Percentiles rank a stretch among this genome's conserved stretches.
Evolutionary conservation across 1,140 invertebrate genomes (phyloP).

Genomic region (Pseudomyrmex cubaensis): DNA sequence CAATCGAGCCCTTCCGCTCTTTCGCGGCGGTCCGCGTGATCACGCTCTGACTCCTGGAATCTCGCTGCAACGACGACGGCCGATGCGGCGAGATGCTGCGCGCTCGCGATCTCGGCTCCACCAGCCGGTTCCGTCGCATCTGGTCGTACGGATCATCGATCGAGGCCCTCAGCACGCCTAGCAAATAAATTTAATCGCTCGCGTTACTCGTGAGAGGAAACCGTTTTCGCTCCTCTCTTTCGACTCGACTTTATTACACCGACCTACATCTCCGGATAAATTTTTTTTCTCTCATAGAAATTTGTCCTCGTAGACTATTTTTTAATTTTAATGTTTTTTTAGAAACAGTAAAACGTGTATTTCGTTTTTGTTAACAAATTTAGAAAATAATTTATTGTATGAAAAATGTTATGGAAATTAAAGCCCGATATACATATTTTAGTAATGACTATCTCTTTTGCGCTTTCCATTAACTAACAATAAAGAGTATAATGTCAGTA

Average conservation of each 20-base stretch:
- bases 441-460: background rate
- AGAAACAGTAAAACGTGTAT: background rate
- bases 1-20: constrained; percentile 68
- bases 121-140: constrained; percentile 90
- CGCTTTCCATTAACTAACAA: background rate
- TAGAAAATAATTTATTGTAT: background rate
- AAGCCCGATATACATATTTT: background rate
- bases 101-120: constrained; percentile 87
- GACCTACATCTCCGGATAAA: constrained; percentile 25
- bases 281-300: background rate
- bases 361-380: background rate
- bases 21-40: constrained; percentile 80
- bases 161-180: constrained; percentile 80
- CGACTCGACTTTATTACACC: constrained; percentile 7
- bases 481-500: background rate
- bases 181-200: constrained; percentile 26
- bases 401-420: background rate
- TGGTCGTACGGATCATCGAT: constrained; percentile 91
- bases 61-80: constrained; percentile 83
- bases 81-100: constrained; percentile 87
- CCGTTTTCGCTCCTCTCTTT: background rate
- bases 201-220: constrained; percentile 11
- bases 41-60: constrained; percentile 85
- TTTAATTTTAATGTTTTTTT: too few relatives aligned
- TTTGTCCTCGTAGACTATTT: background rate